phyloP scores from a whole-genome alignment of 2,797 vertebrate genomes.

The Channallabes apus region DNA sequence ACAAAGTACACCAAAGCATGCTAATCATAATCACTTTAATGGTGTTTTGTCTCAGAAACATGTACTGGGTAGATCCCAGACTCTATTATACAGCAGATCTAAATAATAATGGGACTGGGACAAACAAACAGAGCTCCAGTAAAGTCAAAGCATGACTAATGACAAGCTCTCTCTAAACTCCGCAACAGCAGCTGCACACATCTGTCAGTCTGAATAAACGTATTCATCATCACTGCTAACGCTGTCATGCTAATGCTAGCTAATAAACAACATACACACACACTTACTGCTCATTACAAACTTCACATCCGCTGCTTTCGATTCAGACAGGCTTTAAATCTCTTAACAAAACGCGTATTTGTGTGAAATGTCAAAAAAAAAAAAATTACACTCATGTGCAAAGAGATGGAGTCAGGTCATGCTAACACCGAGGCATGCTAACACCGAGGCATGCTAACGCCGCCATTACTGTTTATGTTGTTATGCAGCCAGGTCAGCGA shows the following conservation, averaged over 20 bases:
- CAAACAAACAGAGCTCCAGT: not conserved
- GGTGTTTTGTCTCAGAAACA: not conserved
- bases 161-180: not conserved
- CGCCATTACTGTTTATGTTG: slow-evolving; percentile 72
- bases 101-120: not conserved
- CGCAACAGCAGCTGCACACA: not conserved
- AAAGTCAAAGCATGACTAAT: not conserved
- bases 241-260: slow-evolving; percentile 37
- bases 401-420: slow-evolving; percentile 31
- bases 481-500: slow-evolving; percentile 41
- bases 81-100: not conserved
- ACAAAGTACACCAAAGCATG: not conserved
- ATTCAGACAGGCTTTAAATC: not conserved
- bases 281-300: slow-evolving; percentile 51
- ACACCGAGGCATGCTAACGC: slow-evolving; percentile 40
- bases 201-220: not conserved
- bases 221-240: not conserved
- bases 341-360: not conserved
- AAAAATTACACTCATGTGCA: not conserved
- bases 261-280: slow-evolving; percentile 45
- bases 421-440: slow-evolving; percentile 36
- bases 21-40: not conserved
- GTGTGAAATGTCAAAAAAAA: slow-evolving; percentile 6
- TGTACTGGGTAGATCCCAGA: not conserved
- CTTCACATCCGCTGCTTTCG: slow-evolving; percentile 44